phyloP scores from a whole-genome alignment of 1,140 invertebrate genomes.

The Latrodectus geometricus region DNA sequence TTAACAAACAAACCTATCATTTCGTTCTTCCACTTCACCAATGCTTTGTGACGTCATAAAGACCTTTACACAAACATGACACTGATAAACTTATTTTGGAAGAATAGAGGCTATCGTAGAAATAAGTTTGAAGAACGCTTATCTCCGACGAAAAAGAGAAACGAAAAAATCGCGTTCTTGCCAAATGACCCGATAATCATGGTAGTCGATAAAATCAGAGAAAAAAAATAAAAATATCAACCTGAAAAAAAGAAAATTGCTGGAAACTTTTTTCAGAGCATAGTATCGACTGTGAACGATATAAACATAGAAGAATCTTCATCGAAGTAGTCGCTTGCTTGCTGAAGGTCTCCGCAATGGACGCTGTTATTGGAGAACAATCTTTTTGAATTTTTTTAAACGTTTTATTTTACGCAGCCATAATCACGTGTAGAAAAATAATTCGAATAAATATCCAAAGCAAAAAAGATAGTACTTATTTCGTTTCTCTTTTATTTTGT shows the following conservation, averaged over 20 bases:
- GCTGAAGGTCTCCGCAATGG: neutral
- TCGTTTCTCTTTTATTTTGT: neutral
- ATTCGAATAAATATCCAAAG: neutral
- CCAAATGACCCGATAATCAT: constrained; percentile 1
- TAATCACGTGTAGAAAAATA: neutral
- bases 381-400: neutral
- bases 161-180: neutral
- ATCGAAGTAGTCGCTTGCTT: neutral
- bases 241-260: neutral
- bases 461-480: too few relatives aligned
- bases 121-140: neutral
- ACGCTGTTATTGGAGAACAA: neutral
- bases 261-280: neutral
- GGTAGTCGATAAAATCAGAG: neutral
- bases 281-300: neutral
- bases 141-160: neutral
- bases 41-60: neutral
- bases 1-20: neutral
- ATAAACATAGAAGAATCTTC: constrained; percentile 2
- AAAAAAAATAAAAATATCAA: neutral
- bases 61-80: neutral
- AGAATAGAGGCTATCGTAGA: constrained; percentile 1
- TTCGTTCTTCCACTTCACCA: neutral
- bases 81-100: neutral
- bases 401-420: neutral